A percentile compares a stretch with the other conserved stretches of the same genome.
phyloP scores from a whole-genome alignment of 1,140 invertebrate genomes.

The Nasonia longicornis region DNA sequence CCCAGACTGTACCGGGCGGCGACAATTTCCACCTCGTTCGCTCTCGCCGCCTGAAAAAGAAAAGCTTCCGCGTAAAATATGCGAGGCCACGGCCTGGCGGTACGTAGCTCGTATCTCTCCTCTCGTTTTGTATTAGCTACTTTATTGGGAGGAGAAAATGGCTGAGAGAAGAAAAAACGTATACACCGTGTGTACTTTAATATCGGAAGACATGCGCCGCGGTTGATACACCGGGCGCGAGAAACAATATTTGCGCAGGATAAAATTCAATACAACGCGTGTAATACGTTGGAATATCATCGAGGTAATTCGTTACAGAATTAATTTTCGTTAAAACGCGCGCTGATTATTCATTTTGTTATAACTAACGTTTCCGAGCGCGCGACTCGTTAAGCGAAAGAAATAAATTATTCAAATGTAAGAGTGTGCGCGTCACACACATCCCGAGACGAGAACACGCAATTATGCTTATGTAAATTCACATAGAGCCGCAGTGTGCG shows the following conservation, averaged over 20 bases:
- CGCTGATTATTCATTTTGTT: too few relatives aligned
- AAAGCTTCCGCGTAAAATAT: constrained; percentile 11
- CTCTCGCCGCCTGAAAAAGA: not conserved
- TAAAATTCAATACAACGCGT: too few relatives aligned
- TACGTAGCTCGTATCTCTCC: not conserved
- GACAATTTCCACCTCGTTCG: not conserved
- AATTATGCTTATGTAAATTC: not conserved
- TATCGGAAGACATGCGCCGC: too few relatives aligned
- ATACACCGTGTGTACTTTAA: too few relatives aligned
- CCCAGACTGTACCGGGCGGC: not conserved
- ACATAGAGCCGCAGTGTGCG: too few relatives aligned
- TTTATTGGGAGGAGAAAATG: constrained; percentile 29
- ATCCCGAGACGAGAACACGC: not conserved
- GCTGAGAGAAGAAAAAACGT: not conserved
- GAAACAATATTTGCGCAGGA: too few relatives aligned
- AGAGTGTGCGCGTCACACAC: not conserved
- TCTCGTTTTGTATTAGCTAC: constrained; percentile 20
- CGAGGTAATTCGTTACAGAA: too few relatives aligned
- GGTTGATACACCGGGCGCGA: too few relatives aligned
- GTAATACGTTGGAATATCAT: too few relatives aligned
- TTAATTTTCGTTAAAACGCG: too few relatives aligned
- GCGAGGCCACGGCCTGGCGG: not conserved
- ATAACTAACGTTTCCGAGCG: too few relatives aligned
- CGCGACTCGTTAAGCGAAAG: not conserved
- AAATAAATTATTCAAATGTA: not conserved